A percentile compares a stretch with the other conserved stretches of the same genome.
These are phyloP conservation scores for Mimumesa dahlbomi DNA, from an alignment of 2,888 invertebrate genomes.

Conservation along the genomic window DNA sequence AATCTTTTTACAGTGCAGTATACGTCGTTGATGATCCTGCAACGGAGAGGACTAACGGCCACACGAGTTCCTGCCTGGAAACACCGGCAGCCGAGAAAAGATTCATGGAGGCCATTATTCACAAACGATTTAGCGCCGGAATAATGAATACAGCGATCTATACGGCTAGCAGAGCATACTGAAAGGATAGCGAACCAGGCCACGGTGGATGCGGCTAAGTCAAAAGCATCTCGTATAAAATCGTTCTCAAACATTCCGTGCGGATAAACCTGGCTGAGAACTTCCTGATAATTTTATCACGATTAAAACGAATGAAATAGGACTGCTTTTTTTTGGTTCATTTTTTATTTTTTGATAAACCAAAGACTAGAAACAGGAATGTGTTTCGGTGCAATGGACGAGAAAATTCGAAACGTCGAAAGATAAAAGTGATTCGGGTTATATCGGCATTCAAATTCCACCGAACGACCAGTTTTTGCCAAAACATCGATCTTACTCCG, in stretches of 20 bases:
- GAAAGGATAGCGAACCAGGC: conserved; percentile 1
- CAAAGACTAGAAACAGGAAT: too few species aligned
- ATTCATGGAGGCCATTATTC: conserved; percentile 70
- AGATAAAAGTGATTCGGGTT: neutral
- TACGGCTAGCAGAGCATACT: conserved; percentile 19
- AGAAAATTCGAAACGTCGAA: neutral
- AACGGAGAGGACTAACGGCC: conserved; percentile 20
- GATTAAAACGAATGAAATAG: too few species aligned
- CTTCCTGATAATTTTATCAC: too few species aligned
- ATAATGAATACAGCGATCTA: conserved; percentile 69
- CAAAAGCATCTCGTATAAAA: conserved; percentile 21
- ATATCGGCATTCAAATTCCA: too few species aligned
- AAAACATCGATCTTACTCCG: conserved; percentile 9
- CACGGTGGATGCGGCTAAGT: conserved; percentile 12
- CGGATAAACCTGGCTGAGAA: neutral
- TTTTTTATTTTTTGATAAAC: too few species aligned
- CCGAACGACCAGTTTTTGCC: too few species aligned
- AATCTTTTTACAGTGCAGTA: neutral
- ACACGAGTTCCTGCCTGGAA: conserved; percentile 16
- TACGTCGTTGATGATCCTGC: conserved; percentile 17
- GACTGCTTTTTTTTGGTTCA: too few species aligned
- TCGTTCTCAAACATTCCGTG: neutral
- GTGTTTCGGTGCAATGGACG: too few species aligned
- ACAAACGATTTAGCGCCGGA: conserved; percentile 70
- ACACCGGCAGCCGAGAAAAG: conserved; percentile 43